phyloP scores from a whole-genome alignment of 2,888 invertebrate genomes.

The Heliconius ethilla region DNA sequence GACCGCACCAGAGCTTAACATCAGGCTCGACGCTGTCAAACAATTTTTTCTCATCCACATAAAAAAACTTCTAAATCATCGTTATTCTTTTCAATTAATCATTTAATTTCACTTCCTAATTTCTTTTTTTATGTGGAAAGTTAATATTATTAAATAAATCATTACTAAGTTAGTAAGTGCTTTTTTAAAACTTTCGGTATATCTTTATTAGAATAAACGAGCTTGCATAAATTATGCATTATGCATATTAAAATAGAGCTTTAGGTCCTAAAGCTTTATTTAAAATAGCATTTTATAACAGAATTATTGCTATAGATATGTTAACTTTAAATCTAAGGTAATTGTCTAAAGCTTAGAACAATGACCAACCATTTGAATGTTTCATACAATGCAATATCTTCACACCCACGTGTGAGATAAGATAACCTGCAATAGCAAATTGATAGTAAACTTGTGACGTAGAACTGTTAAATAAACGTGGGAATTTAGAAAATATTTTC shows the following conservation, averaged over 20 bases:
- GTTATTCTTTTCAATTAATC: background rate
- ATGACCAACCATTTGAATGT: background rate
- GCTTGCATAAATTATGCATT: no score
- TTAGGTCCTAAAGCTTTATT: background rate
- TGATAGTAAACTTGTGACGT: conserved; percentile 17
- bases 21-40: no score
- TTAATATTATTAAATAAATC: background rate
- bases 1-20: no score
- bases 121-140: background rate
- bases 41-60: no score
- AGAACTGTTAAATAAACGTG: conserved; percentile 4
- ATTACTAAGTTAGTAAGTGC: background rate
- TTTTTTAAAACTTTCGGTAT: background rate
- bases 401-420: conserved; percentile 10
- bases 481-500: background rate
- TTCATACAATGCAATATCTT: conserved; percentile 14
- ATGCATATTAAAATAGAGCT: no score
- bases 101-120: background rate
- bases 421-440: conserved; percentile 2
- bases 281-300: background rate
- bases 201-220: background rate
- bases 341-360: conserved; percentile 17
- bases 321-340: background rate
- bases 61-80: no score
- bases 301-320: conserved; percentile 10